Evolutionary conservation across 2,888 invertebrate species (phyloP).

Genomic region (Tiphia femorata): DNA sequence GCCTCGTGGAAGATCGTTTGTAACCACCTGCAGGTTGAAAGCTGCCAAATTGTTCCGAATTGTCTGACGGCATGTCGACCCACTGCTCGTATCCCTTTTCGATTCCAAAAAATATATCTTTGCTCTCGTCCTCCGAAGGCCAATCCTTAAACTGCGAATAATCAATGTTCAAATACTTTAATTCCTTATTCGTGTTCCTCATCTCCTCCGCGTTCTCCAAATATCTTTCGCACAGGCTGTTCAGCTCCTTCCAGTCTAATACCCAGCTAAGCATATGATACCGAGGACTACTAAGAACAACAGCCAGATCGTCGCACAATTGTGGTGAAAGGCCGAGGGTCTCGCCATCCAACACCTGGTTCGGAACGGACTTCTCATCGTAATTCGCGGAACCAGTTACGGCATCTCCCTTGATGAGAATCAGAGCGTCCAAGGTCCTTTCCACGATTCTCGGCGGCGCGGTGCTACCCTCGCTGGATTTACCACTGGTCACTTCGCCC

Average conservation of each 20-base stretch:
- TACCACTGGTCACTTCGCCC: constrained; percentile 31
- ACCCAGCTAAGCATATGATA: constrained; percentile 82
- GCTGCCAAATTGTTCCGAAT: constrained; percentile 60
- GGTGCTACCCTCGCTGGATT: constrained; percentile 38
- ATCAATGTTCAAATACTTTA: constrained; percentile 82
- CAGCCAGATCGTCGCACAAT: constrained; percentile 79
- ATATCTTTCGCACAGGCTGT: constrained; percentile 73
- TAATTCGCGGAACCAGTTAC: constrained; percentile 74
- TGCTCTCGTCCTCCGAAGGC: constrained; percentile 73
- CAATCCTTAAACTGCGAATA: constrained; percentile 77
- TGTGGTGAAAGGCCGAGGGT: constrained; percentile 76
- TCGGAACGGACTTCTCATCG: constrained; percentile 76
- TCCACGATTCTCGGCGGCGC: constrained; percentile 68
- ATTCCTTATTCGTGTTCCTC: constrained; percentile 77
- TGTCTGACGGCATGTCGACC: constrained; percentile 61
- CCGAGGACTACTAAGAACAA: constrained; percentile 78
- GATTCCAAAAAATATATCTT: constrained; percentile 74
- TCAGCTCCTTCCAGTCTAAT: constrained; percentile 73
- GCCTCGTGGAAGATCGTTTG: constrained; percentile 54
- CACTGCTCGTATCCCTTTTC: constrained; percentile 74
- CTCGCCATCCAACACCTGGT: constrained; percentile 74
- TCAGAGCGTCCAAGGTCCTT: constrained; percentile 69
- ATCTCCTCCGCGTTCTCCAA: constrained; percentile 74
- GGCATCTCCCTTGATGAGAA: constrained; percentile 71
- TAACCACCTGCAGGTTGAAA: constrained; percentile 58